A percentile compares a stretch with the other conserved stretches of the same genome.
phyloP scores from a whole-genome alignment of 2,888 invertebrate genomes.

The Oligia latruncula region DNA sequence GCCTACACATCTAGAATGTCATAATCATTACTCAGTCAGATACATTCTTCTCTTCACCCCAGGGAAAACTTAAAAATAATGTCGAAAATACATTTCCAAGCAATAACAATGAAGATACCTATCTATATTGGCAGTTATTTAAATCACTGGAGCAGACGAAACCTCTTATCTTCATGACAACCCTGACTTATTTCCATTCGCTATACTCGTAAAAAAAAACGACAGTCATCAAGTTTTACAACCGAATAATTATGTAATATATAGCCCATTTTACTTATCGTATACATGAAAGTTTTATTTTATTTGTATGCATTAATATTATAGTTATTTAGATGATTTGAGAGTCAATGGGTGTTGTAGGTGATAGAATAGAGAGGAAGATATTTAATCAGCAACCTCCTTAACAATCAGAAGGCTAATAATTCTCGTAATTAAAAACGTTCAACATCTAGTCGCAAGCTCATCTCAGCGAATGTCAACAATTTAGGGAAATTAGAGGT shows the following conservation, averaged over 20 bases:
- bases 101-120: conserved; percentile 48
- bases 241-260: conserved; percentile 58
- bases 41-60: neutral
- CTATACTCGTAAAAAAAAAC: conserved; percentile 57
- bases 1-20: neutral
- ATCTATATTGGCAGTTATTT: conserved; percentile 29
- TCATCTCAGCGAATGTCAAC: no score
- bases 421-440: no score
- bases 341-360: neutral
- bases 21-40: conserved; percentile 1
- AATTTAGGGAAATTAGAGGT: no score
- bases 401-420: neutral
- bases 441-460: no score
- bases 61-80: conserved; percentile 21
- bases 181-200: conserved; percentile 28
- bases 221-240: conserved; percentile 61
- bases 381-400: neutral
- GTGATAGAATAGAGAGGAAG: neutral
- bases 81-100: conserved; percentile 35
- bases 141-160: conserved; percentile 10
- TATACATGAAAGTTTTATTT: conserved; percentile 43
- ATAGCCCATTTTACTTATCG: conserved; percentile 50
- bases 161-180: conserved; percentile 27
- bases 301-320: conserved; percentile 25
- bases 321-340: conserved; percentile 13